These are phyloP conservation scores for Agrochola macilenta DNA, from an alignment of 2,888 invertebrate species.

Conservation along the genomic window DNA sequence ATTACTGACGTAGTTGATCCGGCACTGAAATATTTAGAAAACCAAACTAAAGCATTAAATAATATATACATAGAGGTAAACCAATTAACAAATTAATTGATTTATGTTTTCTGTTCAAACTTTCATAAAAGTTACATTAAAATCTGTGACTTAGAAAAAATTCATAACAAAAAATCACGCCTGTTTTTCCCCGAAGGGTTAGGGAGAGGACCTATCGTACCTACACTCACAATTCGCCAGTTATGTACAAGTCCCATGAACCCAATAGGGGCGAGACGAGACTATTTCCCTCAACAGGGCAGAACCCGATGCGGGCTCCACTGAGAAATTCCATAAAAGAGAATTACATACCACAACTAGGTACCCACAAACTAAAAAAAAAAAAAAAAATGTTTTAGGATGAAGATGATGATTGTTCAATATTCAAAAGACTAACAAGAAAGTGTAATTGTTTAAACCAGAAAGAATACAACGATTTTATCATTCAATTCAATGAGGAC, in stretches of 20 bases:
- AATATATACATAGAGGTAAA: conserved; percentile 75
- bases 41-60: conserved; percentile 74
- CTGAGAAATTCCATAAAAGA: neutral
- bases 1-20: conserved; percentile 59
- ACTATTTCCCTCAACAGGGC: neutral
- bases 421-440: conserved; percentile 83
- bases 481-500: conserved; percentile 85
- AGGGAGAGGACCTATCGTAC: neutral
- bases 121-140: neutral
- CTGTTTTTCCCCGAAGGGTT: neutral
- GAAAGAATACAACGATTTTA: conserved; percentile 81
- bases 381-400: conserved; percentile 67
- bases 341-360: neutral
- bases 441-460: conserved; percentile 84
- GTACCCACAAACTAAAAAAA: too few relatives aligned
- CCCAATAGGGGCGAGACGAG: neutral
- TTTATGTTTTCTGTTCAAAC: neutral
- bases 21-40: conserved; percentile 74
- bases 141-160: neutral
- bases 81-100: neutral
- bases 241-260: neutral
- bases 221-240: neutral
- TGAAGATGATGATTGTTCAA: conserved; percentile 82
- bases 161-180: neutral
- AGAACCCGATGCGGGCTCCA: neutral